Evolutionary conservation across 2,797 vertebrate species (phyloP), one percentile per base, ranked within the genome.

Genomic region (Phyllotis vaccarum): DNA sequence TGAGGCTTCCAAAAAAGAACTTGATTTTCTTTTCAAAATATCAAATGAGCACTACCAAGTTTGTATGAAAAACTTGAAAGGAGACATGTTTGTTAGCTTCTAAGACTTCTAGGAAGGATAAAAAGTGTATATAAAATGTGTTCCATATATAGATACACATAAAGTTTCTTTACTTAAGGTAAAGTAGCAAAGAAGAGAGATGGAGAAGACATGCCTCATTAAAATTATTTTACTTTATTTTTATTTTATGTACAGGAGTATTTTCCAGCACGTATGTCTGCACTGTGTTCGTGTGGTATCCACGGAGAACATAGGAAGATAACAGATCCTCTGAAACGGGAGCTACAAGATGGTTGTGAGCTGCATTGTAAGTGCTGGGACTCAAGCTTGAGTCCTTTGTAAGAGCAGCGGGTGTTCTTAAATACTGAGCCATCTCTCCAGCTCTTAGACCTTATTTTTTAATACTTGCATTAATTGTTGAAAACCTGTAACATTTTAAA

Each of bases 51-150:
- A 81, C 9, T 76, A 62, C 80, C 19, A 83, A 17, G 90, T 96
- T 90, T 74, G 43, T 58, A 8, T 62, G 58, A 87, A n/a, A 58
- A 79, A 64, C 70, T 93, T 92, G 29, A 91, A 92, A 70, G 89
- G 66, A 11, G 11, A 37, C 14, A 49, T 2, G n/a, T 62, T 60
- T 96, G 3, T 90, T 87, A 94, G 85, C 49, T 13, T 62, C 8
- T 68, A 72, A 90, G 91, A 93, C 2, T 3, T 7, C 40, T 27
- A 58, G 46, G 70, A 62, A 56, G 11, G 27, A 81, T 83, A 81
- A 46, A 72, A 40, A 3, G 9, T n/a, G 40, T 52, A 81, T 54
- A 52, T 75, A n/a, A 70, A 74, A 13, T 43, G 3, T 75, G 3
- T 17, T 79, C 2, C 24, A 66, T 19, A 29, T 43, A 66, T 46